Percentiles rank a stretch among this genome's conserved stretches.
These are phyloP conservation scores for Torymus aiolomorphi DNA, from an alignment of 2,888 invertebrate species.

Conservation along the genomic window DNA sequence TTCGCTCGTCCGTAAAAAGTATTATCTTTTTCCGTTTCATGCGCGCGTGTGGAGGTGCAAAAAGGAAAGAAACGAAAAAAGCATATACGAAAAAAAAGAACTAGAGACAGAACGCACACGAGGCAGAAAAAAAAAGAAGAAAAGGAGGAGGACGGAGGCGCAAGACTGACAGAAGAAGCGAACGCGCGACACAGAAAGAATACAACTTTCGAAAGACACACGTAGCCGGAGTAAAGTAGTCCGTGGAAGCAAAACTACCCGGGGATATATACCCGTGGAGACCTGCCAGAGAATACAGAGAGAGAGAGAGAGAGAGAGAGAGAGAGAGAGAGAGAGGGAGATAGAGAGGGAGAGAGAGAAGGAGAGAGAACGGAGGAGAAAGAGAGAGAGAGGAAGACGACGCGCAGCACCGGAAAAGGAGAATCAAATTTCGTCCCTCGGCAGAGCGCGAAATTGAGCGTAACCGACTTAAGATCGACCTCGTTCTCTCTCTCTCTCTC, in stretches of 20 bases:
- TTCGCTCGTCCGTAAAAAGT: slow-evolving; percentile 26
- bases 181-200: slow-evolving; percentile 50
- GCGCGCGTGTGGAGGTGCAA: slow-evolving; percentile 51
- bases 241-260: slow-evolving; percentile 41
- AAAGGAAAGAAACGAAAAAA: slow-evolving; percentile 57
- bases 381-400: not conserved
- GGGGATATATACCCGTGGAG: slow-evolving; percentile 38
- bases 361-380: not conserved
- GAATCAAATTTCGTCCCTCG: slow-evolving; percentile 55
- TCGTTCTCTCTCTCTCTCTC: slow-evolving; percentile 27
- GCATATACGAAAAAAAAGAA: slow-evolving; percentile 53
- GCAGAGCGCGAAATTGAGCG: slow-evolving; percentile 57
- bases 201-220: slow-evolving; percentile 60
- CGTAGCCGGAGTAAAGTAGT: slow-evolving; percentile 57
- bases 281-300: slow-evolving; percentile 32
- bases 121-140: not conserved
- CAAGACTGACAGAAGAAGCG: slow-evolving; percentile 1
- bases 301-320: not conserved
- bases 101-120: not conserved
- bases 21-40: slow-evolving; percentile 60
- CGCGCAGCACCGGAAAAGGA: slow-evolving; percentile 7
- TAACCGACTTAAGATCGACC: slow-evolving; percentile 58
- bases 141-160: slow-evolving; percentile 49
- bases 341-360: not conserved
- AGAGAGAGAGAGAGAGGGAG: not conserved